phyloP scores from a whole-genome alignment of 2,797 vertebrate genomes.

The Falco peregrinus region DNA sequence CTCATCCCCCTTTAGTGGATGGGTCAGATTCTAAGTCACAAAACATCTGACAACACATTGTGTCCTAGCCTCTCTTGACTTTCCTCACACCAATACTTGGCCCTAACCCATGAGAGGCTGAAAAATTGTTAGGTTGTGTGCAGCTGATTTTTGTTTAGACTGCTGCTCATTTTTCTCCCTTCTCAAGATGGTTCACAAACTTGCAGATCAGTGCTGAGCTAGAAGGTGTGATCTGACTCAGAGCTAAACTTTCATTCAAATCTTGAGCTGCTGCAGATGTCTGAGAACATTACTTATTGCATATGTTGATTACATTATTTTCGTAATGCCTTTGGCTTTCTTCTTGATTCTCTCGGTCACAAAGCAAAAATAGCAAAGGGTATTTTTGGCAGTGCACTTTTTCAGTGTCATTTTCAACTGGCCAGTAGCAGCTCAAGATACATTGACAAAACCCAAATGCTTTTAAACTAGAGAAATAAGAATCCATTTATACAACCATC shows the following conservation, averaged over 20 bases:
- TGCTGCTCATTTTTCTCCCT: background rate
- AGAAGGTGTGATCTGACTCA: slow-evolving; percentile 33
- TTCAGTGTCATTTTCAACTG: background rate
- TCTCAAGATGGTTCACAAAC: background rate
- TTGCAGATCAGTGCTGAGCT: background rate
- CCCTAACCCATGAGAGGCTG: background rate
- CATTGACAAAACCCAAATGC: background rate
- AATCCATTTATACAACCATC: background rate
- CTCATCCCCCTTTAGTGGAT: background rate
- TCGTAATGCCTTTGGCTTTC: background rate
- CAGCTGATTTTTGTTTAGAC: slow-evolving; percentile 20
- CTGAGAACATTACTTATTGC: background rate
- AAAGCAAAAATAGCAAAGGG: slow-evolving; percentile 5
- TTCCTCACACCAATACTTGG: background rate
- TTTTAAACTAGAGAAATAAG: background rate
- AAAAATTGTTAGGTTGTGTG: slow-evolving; percentile 36
- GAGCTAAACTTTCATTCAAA: slow-evolving; percentile 24
- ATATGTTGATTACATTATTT: background rate
- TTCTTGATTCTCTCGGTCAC: background rate
- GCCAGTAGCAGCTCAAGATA: background rate
- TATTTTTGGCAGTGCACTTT: background rate
- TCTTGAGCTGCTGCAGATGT: slow-evolving; percentile 10
- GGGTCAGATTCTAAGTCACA: background rate
- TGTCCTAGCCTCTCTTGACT: background rate
- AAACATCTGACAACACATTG: background rate